Base-by-base conservation (phyloP, 2,888 invertebrate species). In the Euplexia lucipara region DNA sequence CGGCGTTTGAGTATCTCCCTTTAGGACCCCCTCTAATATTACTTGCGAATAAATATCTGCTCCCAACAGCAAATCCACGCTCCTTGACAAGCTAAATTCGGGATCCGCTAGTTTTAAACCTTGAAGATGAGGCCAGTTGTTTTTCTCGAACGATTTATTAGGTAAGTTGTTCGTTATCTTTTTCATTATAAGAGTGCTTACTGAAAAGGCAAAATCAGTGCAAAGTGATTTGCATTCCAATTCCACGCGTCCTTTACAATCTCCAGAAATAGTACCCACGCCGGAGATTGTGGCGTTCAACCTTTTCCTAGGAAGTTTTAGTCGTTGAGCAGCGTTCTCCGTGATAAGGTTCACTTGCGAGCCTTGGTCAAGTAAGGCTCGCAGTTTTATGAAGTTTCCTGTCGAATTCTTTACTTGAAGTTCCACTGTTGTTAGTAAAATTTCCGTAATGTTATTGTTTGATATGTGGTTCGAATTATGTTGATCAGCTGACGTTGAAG, bases 51-150 rank as follows among this genome's bases (percentile, higher is more conserved):
- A 26, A 5, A 26, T 26, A 26, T 26, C 26, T 26, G 26, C 26
- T 26, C 26, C 26, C 26, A 26, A n/a, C 16, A 42, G 42, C 42
- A 42, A 18, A 20, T 42, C 42, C 9, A 42, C 20, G 9, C 18
- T 16, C 9, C 42, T 20, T 20, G 42, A 42, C 20, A 18, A 16
- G 20, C 20, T 42, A 42, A 42, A 42, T 8, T 42, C 9, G 8
- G 42, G 42, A 42, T 42, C 42, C 20, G 42, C 42, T 18, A 42
- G 42, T 20, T 42, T 42, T 42, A 42, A 42, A 20, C 20, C 20
- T 18, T 42, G 18, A 18, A 42, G 16, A 42, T 42, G 20, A 42
- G 16, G n/a, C 39, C 39, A 39, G 39, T 39, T 39, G 14, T 39
- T 14, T 39, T n/a, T 39, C n/a, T 14, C 14, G 42, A 42, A 42